These are phyloP conservation scores for Periophthalmus magnuspinnatus DNA, from an alignment of 2,797 vertebrate species.

Conservation along the genomic window DNA sequence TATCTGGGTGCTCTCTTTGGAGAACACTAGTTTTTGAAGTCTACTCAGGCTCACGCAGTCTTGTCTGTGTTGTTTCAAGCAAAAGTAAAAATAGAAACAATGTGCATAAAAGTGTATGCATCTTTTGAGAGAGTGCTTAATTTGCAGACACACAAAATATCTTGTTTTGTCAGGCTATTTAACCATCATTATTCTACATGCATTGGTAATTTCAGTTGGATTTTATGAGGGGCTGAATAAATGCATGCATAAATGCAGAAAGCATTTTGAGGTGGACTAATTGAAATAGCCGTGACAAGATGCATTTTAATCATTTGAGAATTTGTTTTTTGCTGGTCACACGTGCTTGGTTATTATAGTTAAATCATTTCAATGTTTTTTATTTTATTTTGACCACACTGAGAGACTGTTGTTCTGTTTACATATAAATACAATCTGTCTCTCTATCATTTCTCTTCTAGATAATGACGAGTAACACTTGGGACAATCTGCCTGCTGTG, in stretches of 20 bases:
- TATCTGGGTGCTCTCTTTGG: conserved; percentile 45
- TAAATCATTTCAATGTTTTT: not conserved
- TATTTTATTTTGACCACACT: conserved; percentile 2
- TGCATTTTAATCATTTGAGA: not conserved
- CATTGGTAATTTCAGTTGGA: not conserved
- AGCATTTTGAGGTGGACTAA: not conserved
- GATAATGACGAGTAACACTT: conserved; percentile 89
- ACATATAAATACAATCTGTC: conserved; percentile 8
- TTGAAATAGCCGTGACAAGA: not conserved
- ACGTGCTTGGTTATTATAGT: not conserved
- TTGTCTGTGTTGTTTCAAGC: no score
- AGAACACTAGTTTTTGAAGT: conserved; percentile 33
- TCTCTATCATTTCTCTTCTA: conserved; percentile 56
- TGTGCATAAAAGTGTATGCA: conserved; percentile 6
- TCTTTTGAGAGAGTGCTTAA: conserved; percentile 12
- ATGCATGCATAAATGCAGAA: not conserved
- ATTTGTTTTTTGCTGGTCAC: not conserved
- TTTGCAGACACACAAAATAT: conserved; percentile 14
- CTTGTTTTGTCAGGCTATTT: not conserved
- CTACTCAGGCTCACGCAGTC: conserved; percentile 21
- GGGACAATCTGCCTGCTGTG: conserved; percentile 66
- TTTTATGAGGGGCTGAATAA: not conserved
- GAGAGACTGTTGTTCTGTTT: not conserved
- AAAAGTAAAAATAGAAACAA: no score
- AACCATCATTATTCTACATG: not conserved